A percentile compares a stretch with the other conserved stretches of the same genome.
Evolutionary conservation across 2,797 vertebrate genomes (phyloP).

Genomic region (Tapirus indicus): DNA sequence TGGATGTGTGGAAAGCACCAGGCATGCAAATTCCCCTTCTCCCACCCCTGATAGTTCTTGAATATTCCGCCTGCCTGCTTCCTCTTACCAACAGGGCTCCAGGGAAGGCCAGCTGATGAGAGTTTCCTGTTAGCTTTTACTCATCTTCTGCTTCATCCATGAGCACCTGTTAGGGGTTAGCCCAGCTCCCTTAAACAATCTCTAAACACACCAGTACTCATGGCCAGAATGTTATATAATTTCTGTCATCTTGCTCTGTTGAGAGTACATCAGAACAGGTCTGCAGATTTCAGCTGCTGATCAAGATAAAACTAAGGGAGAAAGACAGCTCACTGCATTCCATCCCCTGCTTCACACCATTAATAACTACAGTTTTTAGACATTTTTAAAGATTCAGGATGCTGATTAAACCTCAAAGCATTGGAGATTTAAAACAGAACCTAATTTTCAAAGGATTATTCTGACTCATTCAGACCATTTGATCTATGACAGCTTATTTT

Average conservation of each 20-base stretch:
- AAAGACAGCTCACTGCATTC: background rate
- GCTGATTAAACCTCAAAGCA: constrained; percentile 58
- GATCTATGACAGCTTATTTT: constrained; percentile 52
- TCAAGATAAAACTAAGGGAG: constrained; percentile 9
- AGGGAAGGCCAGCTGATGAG: background rate
- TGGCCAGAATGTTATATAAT: background rate
- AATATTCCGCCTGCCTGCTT: background rate
- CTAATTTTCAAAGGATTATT: constrained; percentile 57
- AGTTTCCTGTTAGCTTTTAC: background rate
- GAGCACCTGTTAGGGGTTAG: background rate
- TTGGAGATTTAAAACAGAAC: constrained; percentile 49
- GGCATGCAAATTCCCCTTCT: background rate
- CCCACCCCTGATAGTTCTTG: background rate
- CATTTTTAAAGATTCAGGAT: background rate
- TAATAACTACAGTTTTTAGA: background rate
- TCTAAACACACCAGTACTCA: background rate
- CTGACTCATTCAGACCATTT: constrained; percentile 61
- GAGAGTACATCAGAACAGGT: background rate
- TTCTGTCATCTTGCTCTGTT: background rate
- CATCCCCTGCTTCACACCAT: background rate
- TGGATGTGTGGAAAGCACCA: background rate
- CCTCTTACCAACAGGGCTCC: background rate
- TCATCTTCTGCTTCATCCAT: background rate
- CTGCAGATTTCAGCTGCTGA: background rate
- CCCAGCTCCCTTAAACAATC: background rate